Conservation (phyloP, 2,797 vertebrate species). For the Crenuchus spilurus region DNA sequence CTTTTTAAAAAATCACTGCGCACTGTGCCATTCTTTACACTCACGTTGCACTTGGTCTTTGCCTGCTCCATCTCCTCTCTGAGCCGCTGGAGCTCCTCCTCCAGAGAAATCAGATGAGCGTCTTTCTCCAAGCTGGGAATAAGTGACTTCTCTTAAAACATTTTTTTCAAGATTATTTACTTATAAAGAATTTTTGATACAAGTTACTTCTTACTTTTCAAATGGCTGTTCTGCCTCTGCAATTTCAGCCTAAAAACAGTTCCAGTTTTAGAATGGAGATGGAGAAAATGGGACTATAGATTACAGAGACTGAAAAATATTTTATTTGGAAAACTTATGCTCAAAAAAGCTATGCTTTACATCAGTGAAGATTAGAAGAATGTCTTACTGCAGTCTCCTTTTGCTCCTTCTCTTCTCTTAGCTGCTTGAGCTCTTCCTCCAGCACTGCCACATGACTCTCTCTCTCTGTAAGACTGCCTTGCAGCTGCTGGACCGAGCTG, state of each 20-base stretch:
- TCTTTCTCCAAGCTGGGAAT: slow-evolving; percentile 66
- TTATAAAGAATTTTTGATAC: neutral
- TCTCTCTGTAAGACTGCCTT: neutral
- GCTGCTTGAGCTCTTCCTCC: slow-evolving; percentile 29
- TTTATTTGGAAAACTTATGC: neutral
- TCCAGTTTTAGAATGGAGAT: too few species aligned
- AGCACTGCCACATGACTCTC: neutral
- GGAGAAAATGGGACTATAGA: too few species aligned
- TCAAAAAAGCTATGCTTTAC: too few species aligned
- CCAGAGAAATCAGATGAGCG: slow-evolving; percentile 61
- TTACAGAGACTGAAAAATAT: too few species aligned
- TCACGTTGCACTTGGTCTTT: slow-evolving; percentile 58
- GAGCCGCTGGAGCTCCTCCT: slow-evolving; percentile 61
- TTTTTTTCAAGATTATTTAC: too few species aligned
- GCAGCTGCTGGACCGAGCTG: slow-evolving; percentile 24
- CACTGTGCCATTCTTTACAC: slow-evolving; percentile 17
- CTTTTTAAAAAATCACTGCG: too few species aligned
- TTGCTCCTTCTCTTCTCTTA: slow-evolving; percentile 41
- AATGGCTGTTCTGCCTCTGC: slow-evolving; percentile 65
- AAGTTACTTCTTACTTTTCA: slow-evolving; percentile 59
- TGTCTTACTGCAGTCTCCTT: slow-evolving; percentile 32
- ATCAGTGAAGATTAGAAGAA: too few species aligned
- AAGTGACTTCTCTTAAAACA: too few species aligned
- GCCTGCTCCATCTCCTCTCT: slow-evolving; percentile 58
- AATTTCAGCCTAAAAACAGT: slow-evolving; percentile 41